Conservation (phyloP, 2,888 invertebrate genomes). For the Scaptomyza tumidula region DNA sequence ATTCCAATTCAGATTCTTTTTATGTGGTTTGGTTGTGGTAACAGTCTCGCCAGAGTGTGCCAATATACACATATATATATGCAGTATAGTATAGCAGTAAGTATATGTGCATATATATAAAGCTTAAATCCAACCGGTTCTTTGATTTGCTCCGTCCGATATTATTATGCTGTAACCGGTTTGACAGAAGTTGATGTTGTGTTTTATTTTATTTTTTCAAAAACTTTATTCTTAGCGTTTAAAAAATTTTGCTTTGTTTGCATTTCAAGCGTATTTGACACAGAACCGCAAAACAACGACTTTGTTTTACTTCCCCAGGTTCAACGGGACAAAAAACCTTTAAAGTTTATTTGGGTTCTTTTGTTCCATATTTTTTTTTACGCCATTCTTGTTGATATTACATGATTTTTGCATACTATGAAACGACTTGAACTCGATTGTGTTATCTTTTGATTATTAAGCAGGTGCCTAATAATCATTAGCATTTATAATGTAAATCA, state of each 20-base stretch:
- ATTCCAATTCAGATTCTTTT: conserved; percentile 11
- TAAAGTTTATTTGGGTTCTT: conserved; percentile 7
- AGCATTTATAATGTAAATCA: conserved; percentile 31
- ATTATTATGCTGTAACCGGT: conserved; percentile 73
- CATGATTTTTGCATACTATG: conserved; percentile 11
- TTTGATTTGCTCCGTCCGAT: conserved; percentile 48
- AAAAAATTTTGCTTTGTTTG: conserved; percentile 36
- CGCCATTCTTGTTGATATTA: conserved; percentile 2
- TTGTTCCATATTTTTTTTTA: background rate
- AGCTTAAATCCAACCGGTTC: conserved; percentile 64
- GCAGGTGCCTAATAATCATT: conserved; percentile 32
- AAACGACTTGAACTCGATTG: background rate
- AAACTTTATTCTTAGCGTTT: conserved; percentile 61
- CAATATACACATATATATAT: conserved; percentile 30
- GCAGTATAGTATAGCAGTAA: conserved; percentile 6
- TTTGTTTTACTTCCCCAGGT: background rate
- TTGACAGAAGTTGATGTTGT: conserved; percentile 38
- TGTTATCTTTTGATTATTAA: conserved; percentile 20
- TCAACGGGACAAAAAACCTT: conserved; percentile 28
- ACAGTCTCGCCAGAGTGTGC: conserved; percentile 27
- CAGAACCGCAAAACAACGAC: conserved; percentile 28
- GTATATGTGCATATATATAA: conserved; percentile 26
- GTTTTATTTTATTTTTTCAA: conserved; percentile 15
- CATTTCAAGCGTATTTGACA: conserved; percentile 71
- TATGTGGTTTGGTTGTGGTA: conserved; percentile 13